Percentiles rank a stretch among this genome's conserved stretches.
These are phyloP conservation scores for Peromyscus melanophrys DNA, from an alignment of 2,797 vertebrate genomes.

Conservation along the genomic window DNA sequence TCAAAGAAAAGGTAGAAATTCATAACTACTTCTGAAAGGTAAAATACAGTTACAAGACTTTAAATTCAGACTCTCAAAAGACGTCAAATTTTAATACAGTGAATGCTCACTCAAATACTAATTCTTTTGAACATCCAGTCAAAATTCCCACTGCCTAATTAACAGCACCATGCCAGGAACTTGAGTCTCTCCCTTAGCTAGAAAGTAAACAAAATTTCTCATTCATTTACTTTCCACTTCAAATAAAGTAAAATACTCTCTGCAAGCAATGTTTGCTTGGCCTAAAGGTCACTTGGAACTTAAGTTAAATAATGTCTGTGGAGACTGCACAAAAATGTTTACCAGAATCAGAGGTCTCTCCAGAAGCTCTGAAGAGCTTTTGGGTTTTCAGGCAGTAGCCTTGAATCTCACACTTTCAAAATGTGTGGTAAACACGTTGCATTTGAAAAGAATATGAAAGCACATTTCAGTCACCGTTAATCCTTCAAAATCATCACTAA, in stretches of 20 bases:
- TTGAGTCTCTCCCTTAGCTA: conserved; percentile 33
- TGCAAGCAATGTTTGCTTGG: conserved; percentile 50
- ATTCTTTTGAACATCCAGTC: conserved; percentile 72
- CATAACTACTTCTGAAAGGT: conserved; percentile 73
- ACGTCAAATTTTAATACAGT: conserved; percentile 3
- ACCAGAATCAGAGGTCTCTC: conserved; percentile 61
- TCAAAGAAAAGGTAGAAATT: conserved; percentile 69
- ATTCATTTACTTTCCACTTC: conserved; percentile 64
- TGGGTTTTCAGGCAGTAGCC: conserved; percentile 49
- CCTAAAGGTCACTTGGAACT: conserved; percentile 73
- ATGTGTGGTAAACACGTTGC: conserved; percentile 53
- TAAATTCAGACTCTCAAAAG: conserved; percentile 78
- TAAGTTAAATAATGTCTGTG: conserved; percentile 73
- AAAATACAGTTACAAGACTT: conserved; percentile 71
- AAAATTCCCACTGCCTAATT: conserved; percentile 75
- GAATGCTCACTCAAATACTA: conserved; percentile 66
- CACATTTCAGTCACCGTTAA: conserved; percentile 49
- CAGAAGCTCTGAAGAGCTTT: conserved; percentile 68
- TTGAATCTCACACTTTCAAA: conserved; percentile 70
- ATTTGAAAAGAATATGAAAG: conserved; percentile 62
- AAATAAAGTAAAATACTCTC: conserved; percentile 71
- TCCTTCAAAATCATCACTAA: conserved; percentile 17
- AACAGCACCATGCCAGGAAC: conserved; percentile 30
- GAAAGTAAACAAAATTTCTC: conserved; percentile 73
- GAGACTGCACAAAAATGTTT: conserved; percentile 71